Conservation (phyloP, 1,140 invertebrate genomes). For the Dysdera silvatica region DNA sequence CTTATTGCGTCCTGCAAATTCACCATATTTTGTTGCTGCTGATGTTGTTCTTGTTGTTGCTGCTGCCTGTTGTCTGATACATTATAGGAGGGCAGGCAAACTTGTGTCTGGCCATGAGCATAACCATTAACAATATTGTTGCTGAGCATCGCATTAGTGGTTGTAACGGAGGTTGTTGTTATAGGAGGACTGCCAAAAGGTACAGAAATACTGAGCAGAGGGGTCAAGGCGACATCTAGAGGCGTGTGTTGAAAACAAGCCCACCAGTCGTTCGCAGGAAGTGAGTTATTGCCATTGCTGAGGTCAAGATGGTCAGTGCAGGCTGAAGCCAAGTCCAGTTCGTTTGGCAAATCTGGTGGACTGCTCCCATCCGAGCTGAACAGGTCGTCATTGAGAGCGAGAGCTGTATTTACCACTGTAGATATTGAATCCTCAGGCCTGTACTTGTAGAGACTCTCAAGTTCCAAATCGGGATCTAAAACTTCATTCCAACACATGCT, state of each 20-base stretch:
- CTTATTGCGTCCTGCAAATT: slow-evolving; percentile 1
- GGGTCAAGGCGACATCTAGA: slow-evolving; percentile 19
- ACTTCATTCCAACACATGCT: slow-evolving; percentile 48
- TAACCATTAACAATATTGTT: neutral
- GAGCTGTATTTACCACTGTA: slow-evolving; percentile 23
- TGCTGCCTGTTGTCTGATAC: neutral
- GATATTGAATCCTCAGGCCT: slow-evolving; percentile 25
- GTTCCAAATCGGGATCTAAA: slow-evolving; percentile 43
- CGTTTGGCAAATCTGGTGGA: slow-evolving; percentile 15
- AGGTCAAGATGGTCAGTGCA: slow-evolving; percentile 3
- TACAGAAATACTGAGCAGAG: slow-evolving; percentile 29
- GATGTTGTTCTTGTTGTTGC: neutral
- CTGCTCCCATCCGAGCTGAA: slow-evolving; percentile 28
- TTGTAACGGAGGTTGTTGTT: neutral
- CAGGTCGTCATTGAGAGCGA: slow-evolving; percentile 23
- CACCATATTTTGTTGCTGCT: slow-evolving; percentile 20
- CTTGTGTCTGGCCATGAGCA: slow-evolving; percentile 12
- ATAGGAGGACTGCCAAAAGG: slow-evolving; percentile 11
- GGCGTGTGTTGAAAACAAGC: slow-evolving; percentile 19
- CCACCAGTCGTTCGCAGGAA: slow-evolving; percentile 4
- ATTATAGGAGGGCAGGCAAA: neutral
- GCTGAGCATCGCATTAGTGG: neutral
- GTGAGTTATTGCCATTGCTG: neutral
- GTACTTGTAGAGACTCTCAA: slow-evolving; percentile 42
- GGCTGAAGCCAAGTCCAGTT: slow-evolving; percentile 12